Evolutionary conservation across 2,888 invertebrate genomes (phyloP).

Genomic region (Mesoligia furuncula): DNA sequence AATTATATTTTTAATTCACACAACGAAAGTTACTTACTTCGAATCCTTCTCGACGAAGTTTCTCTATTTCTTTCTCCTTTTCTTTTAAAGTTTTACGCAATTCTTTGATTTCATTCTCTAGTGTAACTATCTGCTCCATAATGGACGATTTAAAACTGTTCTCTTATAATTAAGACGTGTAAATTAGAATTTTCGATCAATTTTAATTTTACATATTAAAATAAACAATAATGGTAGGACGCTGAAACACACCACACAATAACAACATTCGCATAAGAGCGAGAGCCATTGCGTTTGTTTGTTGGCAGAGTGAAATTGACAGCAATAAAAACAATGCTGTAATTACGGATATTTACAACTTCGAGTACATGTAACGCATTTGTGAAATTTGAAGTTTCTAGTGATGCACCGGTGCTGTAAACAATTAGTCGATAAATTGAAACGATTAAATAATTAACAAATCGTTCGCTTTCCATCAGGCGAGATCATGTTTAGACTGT

Average conservation of each 20-base stretch:
- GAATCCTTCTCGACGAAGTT: slow-evolving; percentile 81
- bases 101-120: slow-evolving; percentile 87
- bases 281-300: accelerated
- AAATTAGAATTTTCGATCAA: slow-evolving; percentile 12
- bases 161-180: not conserved
- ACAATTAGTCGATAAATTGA: slow-evolving; percentile 17
- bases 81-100: slow-evolving; percentile 83
- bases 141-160: slow-evolving; percentile 6
- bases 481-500: not conserved
- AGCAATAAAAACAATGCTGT: not conserved
- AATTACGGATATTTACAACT: not conserved
- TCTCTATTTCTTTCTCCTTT: slow-evolving; percentile 88
- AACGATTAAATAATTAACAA: not conserved
- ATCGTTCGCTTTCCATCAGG: not conserved
- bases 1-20: not conserved
- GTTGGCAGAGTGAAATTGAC: not conserved
- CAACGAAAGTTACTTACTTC: slow-evolving; percentile 69
- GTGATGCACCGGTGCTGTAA: slow-evolving; percentile 16
- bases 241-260: not conserved
- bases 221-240: slow-evolving; percentile 38
- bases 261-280: not conserved
- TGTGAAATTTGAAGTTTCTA: slow-evolving; percentile 41
- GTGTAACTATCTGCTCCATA: slow-evolving; percentile 76
- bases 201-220: slow-evolving; percentile 5
- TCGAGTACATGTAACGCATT: not conserved